Conservation (phyloP, 2,888 invertebrate species). For the Catotricha subobsoleta region DNA sequence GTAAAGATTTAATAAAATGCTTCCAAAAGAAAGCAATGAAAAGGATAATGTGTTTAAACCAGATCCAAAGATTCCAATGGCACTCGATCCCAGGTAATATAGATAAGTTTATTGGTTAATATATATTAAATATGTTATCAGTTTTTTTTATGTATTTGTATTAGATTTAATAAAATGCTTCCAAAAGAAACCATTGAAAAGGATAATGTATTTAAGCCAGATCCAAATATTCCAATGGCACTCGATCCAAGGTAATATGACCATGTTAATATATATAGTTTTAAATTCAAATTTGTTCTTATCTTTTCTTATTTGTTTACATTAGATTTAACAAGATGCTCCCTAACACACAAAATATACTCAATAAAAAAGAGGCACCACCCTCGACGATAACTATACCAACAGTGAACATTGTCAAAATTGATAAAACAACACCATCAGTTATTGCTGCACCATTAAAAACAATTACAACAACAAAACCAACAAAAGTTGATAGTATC, state of each 20-base stretch:
- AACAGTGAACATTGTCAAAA: not conserved
- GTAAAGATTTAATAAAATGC: too few relatives aligned
- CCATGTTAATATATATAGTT: too few relatives aligned
- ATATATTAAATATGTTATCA: too few relatives aligned
- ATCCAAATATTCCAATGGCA: conserved; percentile 13
- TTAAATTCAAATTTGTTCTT: too few relatives aligned
- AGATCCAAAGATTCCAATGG: conserved; percentile 12
- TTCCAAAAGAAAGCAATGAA: too few relatives aligned
- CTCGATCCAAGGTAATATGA: conserved; percentile 15
- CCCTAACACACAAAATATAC: not conserved
- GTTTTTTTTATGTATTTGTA: too few relatives aligned
- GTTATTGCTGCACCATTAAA: not conserved
- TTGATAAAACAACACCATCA: not conserved
- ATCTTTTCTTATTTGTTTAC: too few relatives aligned
- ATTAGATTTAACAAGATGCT: conserved; percentile 23
- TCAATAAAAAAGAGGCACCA: not conserved
- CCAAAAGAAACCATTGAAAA: not conserved
- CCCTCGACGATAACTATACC: not conserved
- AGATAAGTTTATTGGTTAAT: too few relatives aligned
- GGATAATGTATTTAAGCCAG: conserved; percentile 3
- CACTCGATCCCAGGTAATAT: conserved; percentile 15
- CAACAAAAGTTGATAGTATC: too few relatives aligned
- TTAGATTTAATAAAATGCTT: too few relatives aligned
- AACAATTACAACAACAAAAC: conserved; percentile 13
- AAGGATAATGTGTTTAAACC: conserved; percentile 3